Evolutionary conservation across 2,888 invertebrate genomes (phyloP).

Genomic region (Eutolmus rufibarbis): DNA sequence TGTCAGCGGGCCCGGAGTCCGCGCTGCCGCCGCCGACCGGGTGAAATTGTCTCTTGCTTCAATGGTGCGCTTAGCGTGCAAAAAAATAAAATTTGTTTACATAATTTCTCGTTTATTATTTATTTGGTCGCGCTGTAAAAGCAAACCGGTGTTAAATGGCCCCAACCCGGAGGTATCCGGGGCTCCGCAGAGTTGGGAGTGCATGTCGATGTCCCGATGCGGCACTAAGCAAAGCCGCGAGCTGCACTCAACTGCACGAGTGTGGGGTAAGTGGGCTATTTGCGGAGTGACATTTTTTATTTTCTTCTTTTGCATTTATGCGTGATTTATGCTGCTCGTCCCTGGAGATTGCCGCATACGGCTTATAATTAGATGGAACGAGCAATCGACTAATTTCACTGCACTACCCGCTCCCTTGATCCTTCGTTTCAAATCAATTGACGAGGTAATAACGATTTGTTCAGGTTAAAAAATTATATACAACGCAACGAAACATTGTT

Average conservation of each 20-base stretch:
- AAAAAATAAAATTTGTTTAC: neutral
- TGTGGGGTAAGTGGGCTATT: neutral
- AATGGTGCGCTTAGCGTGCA: neutral
- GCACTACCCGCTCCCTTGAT: neutral
- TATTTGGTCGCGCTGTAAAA: neutral
- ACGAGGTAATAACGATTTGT: neutral
- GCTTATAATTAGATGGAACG: neutral
- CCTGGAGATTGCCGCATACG: neutral
- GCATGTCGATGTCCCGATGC: neutral
- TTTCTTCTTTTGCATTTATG: neutral
- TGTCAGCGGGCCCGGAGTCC: neutral
- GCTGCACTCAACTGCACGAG: neutral
- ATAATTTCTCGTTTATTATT: constrained; percentile 8
- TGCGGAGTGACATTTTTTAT: neutral
- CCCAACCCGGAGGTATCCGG: neutral
- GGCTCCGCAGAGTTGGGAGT: neutral
- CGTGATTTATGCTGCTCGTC: neutral
- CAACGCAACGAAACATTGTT: neutral
- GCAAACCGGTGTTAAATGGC: neutral
- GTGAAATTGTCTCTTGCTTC: constrained; percentile 11
- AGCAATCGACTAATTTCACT: neutral
- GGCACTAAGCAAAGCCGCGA: neutral
- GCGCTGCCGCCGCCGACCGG: neutral
- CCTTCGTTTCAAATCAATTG: neutral
- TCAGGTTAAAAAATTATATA: neutral